Percentiles rank a stretch among this genome's conserved stretches.
Conservation (phyloP, 2,797 vertebrate species). For the Gadopsis marmoratus region DNA sequence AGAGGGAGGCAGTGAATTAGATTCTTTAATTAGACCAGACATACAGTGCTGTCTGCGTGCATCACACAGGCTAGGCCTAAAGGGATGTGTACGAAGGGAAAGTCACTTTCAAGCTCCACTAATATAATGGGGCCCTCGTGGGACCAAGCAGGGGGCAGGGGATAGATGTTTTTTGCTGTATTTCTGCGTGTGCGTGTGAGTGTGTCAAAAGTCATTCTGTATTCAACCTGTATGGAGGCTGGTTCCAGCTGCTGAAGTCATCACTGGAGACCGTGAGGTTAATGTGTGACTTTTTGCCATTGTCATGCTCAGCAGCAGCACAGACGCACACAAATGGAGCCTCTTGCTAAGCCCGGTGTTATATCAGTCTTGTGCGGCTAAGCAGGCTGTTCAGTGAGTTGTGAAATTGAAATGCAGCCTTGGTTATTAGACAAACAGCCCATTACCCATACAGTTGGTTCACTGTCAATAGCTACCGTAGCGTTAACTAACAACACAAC, state of each 20-base stretch:
- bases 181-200: constrained; percentile 27
- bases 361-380: constrained; percentile 81
- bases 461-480: constrained; percentile 79
- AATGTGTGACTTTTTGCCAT: constrained; percentile 51
- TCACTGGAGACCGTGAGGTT: constrained; percentile 36
- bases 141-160: constrained; percentile 58
- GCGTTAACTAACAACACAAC: constrained; percentile 74
- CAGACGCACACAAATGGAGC: constrained; percentile 44
- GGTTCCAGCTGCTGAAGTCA: constrained; percentile 47
- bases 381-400: constrained; percentile 82
- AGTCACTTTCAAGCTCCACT: constrained; percentile 83
- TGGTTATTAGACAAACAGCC: constrained; percentile 87
- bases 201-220: constrained; percentile 13
- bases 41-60: constrained; percentile 56
- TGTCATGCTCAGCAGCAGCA: constrained; percentile 38
- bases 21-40: constrained; percentile 77
- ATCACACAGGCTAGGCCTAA: constrained; percentile 65
- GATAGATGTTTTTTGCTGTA: constrained; percentile 24
- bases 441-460: constrained; percentile 74
- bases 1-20: constrained; percentile 61
- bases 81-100: constrained; percentile 67
- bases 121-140: constrained; percentile 69
- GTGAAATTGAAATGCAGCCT: constrained; percentile 88
- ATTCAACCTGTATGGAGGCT: constrained; percentile 63
- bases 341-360: constrained; percentile 70